phyloP scores from a whole-genome alignment of 2,888 invertebrate species.

The Pollenia labialis region DNA sequence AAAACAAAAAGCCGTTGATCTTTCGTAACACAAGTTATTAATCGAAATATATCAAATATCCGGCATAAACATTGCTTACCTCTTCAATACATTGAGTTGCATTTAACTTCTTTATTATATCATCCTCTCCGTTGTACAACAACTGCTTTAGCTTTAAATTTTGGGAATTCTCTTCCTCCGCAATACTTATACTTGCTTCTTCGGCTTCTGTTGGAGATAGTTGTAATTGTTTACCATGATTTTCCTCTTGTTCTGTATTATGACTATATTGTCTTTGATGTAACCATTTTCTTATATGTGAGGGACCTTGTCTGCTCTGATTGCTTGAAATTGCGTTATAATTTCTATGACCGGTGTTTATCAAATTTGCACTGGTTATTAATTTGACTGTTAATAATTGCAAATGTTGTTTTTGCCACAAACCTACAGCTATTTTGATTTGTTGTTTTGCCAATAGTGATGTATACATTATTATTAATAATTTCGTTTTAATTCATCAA shows the following conservation, averaged over 20 bases:
- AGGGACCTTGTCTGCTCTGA: background rate
- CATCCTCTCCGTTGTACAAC: slow-evolving; percentile 64
- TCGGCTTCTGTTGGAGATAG: background rate
- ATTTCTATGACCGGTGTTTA: background rate
- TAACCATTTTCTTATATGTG: background rate
- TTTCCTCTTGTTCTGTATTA: background rate
- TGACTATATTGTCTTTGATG: slow-evolving; percentile 17
- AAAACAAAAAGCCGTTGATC: too few species aligned
- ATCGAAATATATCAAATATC: too few species aligned
- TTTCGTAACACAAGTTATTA: background rate
- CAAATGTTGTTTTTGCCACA: slow-evolving; percentile 74
- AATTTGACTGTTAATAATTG: slow-evolving; percentile 69
- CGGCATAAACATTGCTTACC: slow-evolving; percentile 47
- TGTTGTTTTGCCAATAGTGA: slow-evolving; percentile 74
- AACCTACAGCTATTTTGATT: slow-evolving; percentile 74
- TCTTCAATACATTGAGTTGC: slow-evolving; percentile 37
- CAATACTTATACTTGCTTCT: background rate
- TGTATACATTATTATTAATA: slow-evolving; percentile 74
- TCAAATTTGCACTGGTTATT: slow-evolving; percentile 55
- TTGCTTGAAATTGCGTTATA: background rate
- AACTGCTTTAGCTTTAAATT: slow-evolving; percentile 62
- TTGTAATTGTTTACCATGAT: background rate
- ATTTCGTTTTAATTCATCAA: slow-evolving; percentile 39
- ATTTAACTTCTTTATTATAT: slow-evolving; percentile 64
- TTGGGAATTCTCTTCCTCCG: slow-evolving; percentile 27